Evolutionary conservation across 2,888 invertebrate genomes (phyloP).

Genomic region (Acronicta psi): DNA sequence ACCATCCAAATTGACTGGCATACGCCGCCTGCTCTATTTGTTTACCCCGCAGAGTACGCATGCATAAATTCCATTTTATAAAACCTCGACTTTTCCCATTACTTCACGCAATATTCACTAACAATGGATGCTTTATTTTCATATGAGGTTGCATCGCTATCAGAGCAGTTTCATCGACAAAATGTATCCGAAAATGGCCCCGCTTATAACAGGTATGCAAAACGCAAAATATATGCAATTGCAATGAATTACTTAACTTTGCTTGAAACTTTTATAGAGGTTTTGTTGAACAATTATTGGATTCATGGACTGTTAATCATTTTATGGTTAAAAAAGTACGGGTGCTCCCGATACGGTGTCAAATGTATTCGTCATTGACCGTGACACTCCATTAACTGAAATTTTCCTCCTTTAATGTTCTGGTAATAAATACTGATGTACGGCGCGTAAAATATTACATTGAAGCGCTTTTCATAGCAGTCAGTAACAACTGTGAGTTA

Average conservation of each 20-base stretch:
- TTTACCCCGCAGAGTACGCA: conserved; percentile 45
- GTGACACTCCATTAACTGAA: conserved; percentile 53
- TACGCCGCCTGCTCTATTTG: conserved; percentile 38
- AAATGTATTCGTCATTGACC: conserved; percentile 57
- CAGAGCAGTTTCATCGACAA: conserved; percentile 72
- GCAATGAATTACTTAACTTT: conserved; percentile 61
- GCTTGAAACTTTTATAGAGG: conserved; percentile 52
- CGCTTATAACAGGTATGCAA: conserved; percentile 67
- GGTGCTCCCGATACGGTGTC: conserved; percentile 23
- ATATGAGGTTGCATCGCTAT: conserved; percentile 63
- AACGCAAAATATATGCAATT: conserved; percentile 60
- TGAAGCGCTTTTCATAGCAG: conserved; percentile 31
- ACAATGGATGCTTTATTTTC: conserved; percentile 60
- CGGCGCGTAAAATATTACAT: conserved; percentile 44
- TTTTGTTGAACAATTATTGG: conserved; percentile 50
- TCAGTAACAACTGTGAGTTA: conserved; percentile 14
- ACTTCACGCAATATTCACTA: conserved; percentile 54
- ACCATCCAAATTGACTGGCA: conserved; percentile 43
- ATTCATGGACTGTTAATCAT: conserved; percentile 49
- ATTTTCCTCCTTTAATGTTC: conserved; percentile 42
- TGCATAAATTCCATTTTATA: conserved; percentile 43
- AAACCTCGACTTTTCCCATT: conserved; percentile 52
- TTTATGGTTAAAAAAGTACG: conserved; percentile 38
- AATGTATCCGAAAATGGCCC: conserved; percentile 69
- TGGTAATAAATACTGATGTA: conserved; percentile 50